Conservation (phyloP, 1,140 invertebrate genomes). For the Archivesica marissinica region DNA sequence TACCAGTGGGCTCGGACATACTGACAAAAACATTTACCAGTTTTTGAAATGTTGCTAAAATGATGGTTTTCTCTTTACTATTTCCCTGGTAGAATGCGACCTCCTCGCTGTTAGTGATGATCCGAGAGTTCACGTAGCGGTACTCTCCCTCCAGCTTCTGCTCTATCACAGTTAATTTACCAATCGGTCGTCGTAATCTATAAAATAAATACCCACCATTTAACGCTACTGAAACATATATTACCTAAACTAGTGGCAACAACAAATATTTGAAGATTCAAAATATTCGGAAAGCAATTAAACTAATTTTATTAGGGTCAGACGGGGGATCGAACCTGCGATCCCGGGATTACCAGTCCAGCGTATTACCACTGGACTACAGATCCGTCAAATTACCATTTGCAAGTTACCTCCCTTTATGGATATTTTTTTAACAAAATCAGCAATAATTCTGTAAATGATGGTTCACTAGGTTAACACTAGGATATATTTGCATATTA, state of each 20-base stretch:
- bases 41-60: slow-evolving; percentile 95
- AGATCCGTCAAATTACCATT: too few species aligned
- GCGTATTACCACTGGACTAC: too few species aligned
- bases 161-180: slow-evolving; percentile 94
- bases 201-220: slow-evolving; percentile 19
- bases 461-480: too few species aligned
- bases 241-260: not conserved
- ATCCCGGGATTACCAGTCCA: too few species aligned
- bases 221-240: too few species aligned
- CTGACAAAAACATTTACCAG: slow-evolving; percentile 88
- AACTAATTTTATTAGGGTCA: too few species aligned
- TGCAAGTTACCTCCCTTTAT: too few species aligned
- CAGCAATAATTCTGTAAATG: too few species aligned
- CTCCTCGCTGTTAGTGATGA: slow-evolving; percentile 99
- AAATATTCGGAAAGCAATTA: not conserved
- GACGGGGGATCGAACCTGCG: too few species aligned
- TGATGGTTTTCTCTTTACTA: slow-evolving; percentile 93
- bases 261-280: not conserved
- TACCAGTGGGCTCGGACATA: too few species aligned
- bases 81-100: slow-evolving; percentile 99
- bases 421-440: too few species aligned
- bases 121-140: slow-evolving; percentile 96
- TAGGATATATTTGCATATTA: too few species aligned
- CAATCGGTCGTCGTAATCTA: slow-evolving; percentile 92
- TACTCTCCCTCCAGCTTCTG: slow-evolving; percentile 99